Percentiles rank a stretch among this genome's conserved stretches.
Conservation (phyloP, 37 sponge, comb jelly and placozoan species). For the Beroe forskalii region DNA sequence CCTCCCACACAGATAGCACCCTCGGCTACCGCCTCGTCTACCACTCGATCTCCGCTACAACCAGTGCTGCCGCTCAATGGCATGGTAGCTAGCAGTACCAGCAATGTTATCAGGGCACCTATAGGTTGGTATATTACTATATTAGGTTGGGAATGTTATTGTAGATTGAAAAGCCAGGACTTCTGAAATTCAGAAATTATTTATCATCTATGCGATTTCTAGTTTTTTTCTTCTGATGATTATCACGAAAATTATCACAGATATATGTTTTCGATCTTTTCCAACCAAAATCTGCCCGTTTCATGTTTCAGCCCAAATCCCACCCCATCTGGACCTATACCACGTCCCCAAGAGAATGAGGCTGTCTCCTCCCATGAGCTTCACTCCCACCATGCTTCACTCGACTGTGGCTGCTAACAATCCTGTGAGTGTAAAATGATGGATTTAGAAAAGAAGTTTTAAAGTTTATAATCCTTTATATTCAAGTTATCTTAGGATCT, state of each 20-base stretch:
- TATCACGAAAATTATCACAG: too few relatives aligned
- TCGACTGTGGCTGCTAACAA: not conserved
- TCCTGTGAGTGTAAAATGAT: slow-evolving; percentile 10
- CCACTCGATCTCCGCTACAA: not conserved
- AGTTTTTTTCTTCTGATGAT: too few relatives aligned
- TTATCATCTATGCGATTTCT: too few relatives aligned
- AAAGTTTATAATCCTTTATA: too few relatives aligned
- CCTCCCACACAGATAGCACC: not conserved
- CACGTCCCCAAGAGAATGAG: slow-evolving; percentile 37
- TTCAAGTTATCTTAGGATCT: too few relatives aligned
- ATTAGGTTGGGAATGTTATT: not conserved
- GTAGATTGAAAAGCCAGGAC: too few relatives aligned
- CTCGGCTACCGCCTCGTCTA: not conserved
- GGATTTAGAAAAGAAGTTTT: too few relatives aligned
- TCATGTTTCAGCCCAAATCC: slow-evolving; percentile 17
- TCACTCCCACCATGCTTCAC: slow-evolving; percentile 55
- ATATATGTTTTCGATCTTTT: too few relatives aligned
- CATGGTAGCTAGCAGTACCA: not conserved
- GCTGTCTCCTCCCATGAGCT: slow-evolving; percentile 22
- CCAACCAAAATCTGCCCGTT: too few relatives aligned
- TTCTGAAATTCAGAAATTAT: too few relatives aligned
- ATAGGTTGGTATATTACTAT: slow-evolving; percentile 4
- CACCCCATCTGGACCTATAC: slow-evolving; percentile 27
- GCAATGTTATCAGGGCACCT: slow-evolving; percentile 33
- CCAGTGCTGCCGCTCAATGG: not conserved